Base-by-base conservation (phyloP, 1,140 invertebrate genomes). In the Hylyphantes graminicola region DNA sequence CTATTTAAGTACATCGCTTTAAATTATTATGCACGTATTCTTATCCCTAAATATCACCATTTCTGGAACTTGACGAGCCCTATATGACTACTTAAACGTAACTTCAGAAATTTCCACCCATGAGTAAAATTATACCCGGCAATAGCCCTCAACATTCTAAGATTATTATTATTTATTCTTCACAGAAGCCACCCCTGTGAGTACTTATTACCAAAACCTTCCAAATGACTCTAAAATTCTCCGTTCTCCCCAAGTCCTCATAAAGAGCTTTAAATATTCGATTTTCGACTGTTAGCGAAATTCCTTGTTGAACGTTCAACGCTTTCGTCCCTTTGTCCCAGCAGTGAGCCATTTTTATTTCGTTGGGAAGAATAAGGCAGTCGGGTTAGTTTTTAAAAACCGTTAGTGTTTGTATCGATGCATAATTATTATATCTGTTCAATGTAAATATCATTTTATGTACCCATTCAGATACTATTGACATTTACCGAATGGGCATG, bases 261-360 rank as follows among this genome's bases (percentile, higher is more conserved):
- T 79, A 79, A 79, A 79, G 77, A 12, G 17, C 65, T 57, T 79
- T 79, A 65, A 79, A 79, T 70, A 70, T 70, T 68, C 64, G 63
- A 54, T 79, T 21, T 35, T 35, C 19, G 15, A 54, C 68, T n/a
- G 70, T 68, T 59, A 51, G 17, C 53, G 48, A 53, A 70, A 70
- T 53, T 65, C 50, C 21, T 35, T 65, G 61, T 63, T 21, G 59
- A 50, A 19, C 13, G 50, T 19, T 35, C 17, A 19, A 13, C 15
- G 54, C 73, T 13, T 15, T 48, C 12, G 57, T 61, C 57, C 73
- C 73, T 61, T 0, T n/a, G 15, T 54, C 73, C 50, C 15, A n/a
- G n/a, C 57, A 19, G 53, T 7, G 53, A 35, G 54, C 35, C 54
- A 17, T 55, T 50, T 78, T 21, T 78, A 5, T 21, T 70, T 51